Evolutionary conservation across 2,888 invertebrate species (phyloP), one percentile per base, ranked within the genome.

Genomic region (Macaria liturata): DNA sequence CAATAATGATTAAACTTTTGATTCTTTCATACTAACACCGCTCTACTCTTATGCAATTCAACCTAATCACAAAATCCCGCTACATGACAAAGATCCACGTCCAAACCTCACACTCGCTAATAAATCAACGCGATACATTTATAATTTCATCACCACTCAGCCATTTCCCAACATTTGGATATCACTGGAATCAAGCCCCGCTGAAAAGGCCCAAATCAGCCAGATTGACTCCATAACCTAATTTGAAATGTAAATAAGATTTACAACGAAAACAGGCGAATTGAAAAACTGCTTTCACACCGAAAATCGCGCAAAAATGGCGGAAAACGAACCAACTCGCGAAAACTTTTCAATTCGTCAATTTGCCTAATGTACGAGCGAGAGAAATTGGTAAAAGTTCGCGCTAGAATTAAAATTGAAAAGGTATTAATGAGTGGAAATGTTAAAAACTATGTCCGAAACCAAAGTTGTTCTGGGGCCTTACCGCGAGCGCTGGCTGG

Each of bases 341-440:
- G 37, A 32, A 49, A 53, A 58, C 57, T 53, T 53, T 53, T 53
- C 45, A 45, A 49, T 53, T 49, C 49, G 20, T 31, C 52, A 57
- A 52, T 52, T 48, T 34, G 45, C 40, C 45, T 53, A 53, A 58
- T 53, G 53, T 49, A 46, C 40, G 48, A 31, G 20, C 20, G 20
- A 20, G 20, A 20, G 9, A 49, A 57, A 57, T 53, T 46, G 49
- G 53, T 45, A 46, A 49, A 58, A 58, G 34, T 58, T 46, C 9
- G 46, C 9, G 53, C 49, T 32, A 4, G 32, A 46, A 49, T 57
- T 57, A 53, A 58, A 49, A 58, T 43, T 58, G 49, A 49, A 49
- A 48, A 48, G 51, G 52, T 48, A 53, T 62, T 65, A 66, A 66
- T 65, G 63, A 64, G 58, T 55, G 50, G 42, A 63, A 61, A 57